Evolutionary conservation across 2,888 invertebrate genomes (phyloP).

Genomic region (Mellilla xanthometata): DNA sequence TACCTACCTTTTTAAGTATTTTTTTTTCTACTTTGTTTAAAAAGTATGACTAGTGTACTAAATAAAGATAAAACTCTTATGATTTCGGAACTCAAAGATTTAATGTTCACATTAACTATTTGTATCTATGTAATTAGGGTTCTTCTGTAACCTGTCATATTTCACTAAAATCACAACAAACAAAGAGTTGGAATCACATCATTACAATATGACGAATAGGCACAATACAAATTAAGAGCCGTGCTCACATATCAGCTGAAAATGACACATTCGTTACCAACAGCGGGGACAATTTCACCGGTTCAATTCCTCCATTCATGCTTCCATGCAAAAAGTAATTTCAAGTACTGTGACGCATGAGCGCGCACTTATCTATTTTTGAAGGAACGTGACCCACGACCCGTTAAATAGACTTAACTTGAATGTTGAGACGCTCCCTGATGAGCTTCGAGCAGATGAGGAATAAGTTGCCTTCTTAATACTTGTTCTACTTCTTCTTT

Average conservation of each 20-base stretch:
- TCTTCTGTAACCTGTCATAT: not conserved
- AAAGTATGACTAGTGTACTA: no score
- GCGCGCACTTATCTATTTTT: slow-evolving; percentile 71
- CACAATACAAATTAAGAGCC: slow-evolving; percentile 55
- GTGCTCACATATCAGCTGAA: slow-evolving; percentile 63
- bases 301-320: slow-evolving; percentile 74
- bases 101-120: no score
- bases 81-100: no score
- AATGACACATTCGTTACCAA: slow-evolving; percentile 73
- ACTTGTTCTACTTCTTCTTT: not conserved
- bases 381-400: slow-evolving; percentile 68
- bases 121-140: no score
- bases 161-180: not conserved
- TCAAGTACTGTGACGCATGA: slow-evolving; percentile 70
- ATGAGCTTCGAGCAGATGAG: not conserved
- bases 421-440: slow-evolving; percentile 5
- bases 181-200: slow-evolving; percentile 27
- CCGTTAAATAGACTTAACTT: slow-evolving; percentile 70
- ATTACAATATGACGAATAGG: slow-evolving; percentile 43
- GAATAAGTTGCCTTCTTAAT: no score
- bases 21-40: no score
- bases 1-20: no score
- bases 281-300: slow-evolving; percentile 67
- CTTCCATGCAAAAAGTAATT: slow-evolving; percentile 75
- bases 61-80: no score